Evolutionary conservation across 2,888 invertebrate genomes (phyloP).

Genomic region (Drosophila pseudotalamancana): DNA sequence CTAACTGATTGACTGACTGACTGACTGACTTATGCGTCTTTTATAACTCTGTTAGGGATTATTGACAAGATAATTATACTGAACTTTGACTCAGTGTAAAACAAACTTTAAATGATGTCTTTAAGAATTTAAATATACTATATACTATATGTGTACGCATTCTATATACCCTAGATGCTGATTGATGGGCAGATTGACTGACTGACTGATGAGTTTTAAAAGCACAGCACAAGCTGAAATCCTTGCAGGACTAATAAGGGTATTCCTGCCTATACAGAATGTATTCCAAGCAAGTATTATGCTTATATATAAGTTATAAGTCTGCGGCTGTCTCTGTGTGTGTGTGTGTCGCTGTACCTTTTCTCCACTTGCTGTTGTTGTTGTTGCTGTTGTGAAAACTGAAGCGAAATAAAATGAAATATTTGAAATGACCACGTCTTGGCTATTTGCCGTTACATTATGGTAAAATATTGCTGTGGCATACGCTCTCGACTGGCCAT

Average conservation of each 20-base stretch:
- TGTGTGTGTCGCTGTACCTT: constrained; percentile 52
- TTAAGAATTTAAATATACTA: no score
- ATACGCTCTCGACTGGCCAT: constrained; percentile 52
- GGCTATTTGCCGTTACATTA: constrained; percentile 81
- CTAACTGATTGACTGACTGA: no score
- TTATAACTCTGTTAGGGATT: no score
- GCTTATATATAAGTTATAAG: not conserved
- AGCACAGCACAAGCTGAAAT: no score
- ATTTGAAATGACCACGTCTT: constrained; percentile 80
- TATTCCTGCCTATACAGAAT: not conserved
- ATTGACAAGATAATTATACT: no score
- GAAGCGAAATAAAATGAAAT: constrained; percentile 76
- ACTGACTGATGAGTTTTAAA: no score
- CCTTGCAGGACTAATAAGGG: no score
- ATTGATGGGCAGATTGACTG: no score
- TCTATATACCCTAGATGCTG: no score
- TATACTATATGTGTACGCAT: not conserved
- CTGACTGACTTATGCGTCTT: no score
- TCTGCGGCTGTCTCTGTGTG: constrained; percentile 35
- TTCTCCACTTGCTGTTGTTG: constrained; percentile 5
- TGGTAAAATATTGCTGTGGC: constrained; percentile 76
- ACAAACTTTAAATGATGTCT: no score
- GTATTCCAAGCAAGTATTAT: constrained; percentile 2
- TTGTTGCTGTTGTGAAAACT: constrained; percentile 54
- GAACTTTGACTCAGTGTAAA: no score